Evolutionary conservation across 2,797 vertebrate species (phyloP), one percentile per base, ranked within the genome.

Genomic region (Nothura maculosa): DNA sequence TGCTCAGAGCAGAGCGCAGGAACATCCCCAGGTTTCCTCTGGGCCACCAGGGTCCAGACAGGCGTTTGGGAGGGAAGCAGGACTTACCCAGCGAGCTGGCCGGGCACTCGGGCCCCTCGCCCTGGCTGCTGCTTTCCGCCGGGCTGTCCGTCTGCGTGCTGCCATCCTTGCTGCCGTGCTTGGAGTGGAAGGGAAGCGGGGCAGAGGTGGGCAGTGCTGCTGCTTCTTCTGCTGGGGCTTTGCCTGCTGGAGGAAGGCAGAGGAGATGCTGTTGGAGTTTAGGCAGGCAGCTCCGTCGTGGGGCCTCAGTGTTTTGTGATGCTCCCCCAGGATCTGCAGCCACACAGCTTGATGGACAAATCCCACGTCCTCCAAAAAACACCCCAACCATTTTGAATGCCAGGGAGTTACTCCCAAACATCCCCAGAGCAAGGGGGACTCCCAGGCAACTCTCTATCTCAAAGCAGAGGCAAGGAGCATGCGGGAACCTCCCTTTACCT

Each of bases 141-240:
- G 6, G 79, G 40, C 93, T 69, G 0, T 98, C 98, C 0, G 98
- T 99, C 93, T 99, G 99, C 11, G 99, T 99, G 96, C 98, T 98
- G 76, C 97, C 98, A 20, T 99, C 99, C 93, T 98, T 97, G 92
- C 98, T 98, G 66, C 97, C 95, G 0, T 95, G 96, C 90, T 98
- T 98, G 85, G 97, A 68, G 19, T 97, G 97, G 10, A 97, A 96
- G 12, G 95, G 68, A 67, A 80, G 85, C 63, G 97, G 88, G 20
- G 38, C 78, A 55, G 70, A 15, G 77, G 64, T 1, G 52, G 79
- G 38, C 1, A 1, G 80, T 38, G 70, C 57, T 15, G 70, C 7
- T 5, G 60, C 45, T 60, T 98, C 98, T 73, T 99, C 98, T 10
- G 95, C 61, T 20, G 97, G 88, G 95, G 95, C 97, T 97, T 98